Percentiles rank a stretch among this genome's conserved stretches.
Evolutionary conservation across 2,113 vertebrate genomes (phyloP).

Genomic region (Acrocephalus kingi): DNA sequence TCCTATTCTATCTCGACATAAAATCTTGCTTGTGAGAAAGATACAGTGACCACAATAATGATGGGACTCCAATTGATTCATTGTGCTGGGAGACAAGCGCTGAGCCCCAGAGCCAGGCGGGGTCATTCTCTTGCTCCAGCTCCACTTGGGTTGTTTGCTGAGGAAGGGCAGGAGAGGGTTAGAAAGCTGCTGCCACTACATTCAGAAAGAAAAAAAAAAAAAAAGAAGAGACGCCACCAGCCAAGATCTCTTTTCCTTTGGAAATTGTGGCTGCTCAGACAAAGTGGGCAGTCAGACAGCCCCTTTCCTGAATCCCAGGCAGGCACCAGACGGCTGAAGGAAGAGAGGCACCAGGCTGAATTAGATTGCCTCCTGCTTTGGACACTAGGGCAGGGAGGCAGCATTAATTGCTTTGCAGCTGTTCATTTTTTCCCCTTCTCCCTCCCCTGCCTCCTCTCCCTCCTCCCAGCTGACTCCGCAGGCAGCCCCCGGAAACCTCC

Average conservation of each 20-base stretch:
- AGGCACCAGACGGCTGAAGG: slow-evolving; percentile 74
- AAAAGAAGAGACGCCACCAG: slow-evolving; percentile 39
- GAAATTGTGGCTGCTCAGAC: slow-evolving; percentile 51
- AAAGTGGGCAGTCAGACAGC: slow-evolving; percentile 68
- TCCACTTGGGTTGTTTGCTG: slow-evolving; percentile 46
- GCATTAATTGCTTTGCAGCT: slow-evolving; percentile 65
- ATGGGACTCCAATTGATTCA: slow-evolving; percentile 44
- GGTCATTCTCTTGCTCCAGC: slow-evolving; percentile 32
- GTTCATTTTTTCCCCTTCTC: slow-evolving; percentile 50
- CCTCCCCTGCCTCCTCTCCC: neutral
- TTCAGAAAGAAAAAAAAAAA: neutral
- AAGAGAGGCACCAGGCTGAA: slow-evolving; percentile 73
- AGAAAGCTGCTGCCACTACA: slow-evolving; percentile 38
- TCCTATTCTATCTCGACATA: slow-evolving; percentile 46
- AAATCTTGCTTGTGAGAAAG: slow-evolving; percentile 58
- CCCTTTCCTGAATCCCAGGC: slow-evolving; percentile 67
- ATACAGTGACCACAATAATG: slow-evolving; percentile 42
- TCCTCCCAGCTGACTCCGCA: neutral
- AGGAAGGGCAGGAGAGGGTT: slow-evolving; percentile 61
- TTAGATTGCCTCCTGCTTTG: slow-evolving; percentile 65
- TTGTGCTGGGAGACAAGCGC: slow-evolving; percentile 36
- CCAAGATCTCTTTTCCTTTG: slow-evolving; percentile 68
- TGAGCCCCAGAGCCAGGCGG: neutral
- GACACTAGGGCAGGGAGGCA: slow-evolving; percentile 48
- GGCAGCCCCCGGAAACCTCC: neutral